These are phyloP conservation scores for Tenrec ecaudatus DNA, from an alignment of 2,113 vertebrate species.

Conservation along the genomic window DNA sequence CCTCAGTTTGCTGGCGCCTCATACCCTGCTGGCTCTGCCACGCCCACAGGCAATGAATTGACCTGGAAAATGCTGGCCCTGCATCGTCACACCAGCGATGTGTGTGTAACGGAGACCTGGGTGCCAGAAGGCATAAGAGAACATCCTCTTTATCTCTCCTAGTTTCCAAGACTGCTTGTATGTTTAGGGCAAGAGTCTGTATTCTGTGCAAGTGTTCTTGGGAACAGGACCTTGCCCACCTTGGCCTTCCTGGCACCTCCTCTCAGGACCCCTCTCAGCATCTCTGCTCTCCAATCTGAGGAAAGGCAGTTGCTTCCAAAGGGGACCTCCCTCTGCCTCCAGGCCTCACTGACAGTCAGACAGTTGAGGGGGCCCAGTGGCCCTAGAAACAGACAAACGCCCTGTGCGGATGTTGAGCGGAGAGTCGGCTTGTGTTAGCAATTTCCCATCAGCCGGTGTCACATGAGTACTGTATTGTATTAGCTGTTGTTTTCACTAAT, in stretches of 20 bases:
- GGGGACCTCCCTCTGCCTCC: not conserved
- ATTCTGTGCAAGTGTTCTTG: not conserved
- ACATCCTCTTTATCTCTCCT: not conserved
- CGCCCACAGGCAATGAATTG: not conserved
- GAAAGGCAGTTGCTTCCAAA: not conserved
- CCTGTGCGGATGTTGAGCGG: slow-evolving; percentile 60
- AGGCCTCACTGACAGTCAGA: not conserved
- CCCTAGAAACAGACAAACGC: slow-evolving; percentile 29
- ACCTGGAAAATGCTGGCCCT: not conserved
- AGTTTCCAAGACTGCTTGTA: not conserved
- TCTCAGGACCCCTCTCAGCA: not conserved
- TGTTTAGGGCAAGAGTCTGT: not conserved
- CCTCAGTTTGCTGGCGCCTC: too few species aligned
- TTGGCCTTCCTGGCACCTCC: not conserved
- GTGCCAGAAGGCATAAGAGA: too few species aligned
- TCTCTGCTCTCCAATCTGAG: not conserved
- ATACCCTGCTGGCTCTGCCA: not conserved
- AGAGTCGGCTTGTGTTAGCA: slow-evolving; percentile 85
- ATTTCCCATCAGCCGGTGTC: slow-evolving; percentile 84
- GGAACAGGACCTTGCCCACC: not conserved
- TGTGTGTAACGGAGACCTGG: not conserved
- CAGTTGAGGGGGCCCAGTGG: accelerated
- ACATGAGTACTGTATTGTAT: slow-evolving; percentile 80
- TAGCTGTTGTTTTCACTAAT: slow-evolving; percentile 86
- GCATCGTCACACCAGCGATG: slow-evolving; percentile 18